A percentile compares a stretch with the other conserved stretches of the same genome.
Conservation (phyloP, 2,888 invertebrate genomes). For the Endomychus coccineus region DNA sequence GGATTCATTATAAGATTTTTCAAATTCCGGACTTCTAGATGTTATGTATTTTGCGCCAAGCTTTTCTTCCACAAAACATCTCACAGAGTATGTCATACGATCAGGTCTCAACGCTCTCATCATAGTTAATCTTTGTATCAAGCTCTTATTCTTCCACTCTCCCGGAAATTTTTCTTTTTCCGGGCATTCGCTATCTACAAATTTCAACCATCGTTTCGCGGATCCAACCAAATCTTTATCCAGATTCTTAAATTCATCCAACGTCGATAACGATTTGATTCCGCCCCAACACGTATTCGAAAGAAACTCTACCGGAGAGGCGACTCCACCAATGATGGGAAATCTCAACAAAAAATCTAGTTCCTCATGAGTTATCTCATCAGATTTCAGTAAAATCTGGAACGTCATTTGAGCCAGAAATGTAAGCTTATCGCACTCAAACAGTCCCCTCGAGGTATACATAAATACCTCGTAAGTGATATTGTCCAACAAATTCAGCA, state of each 20-base stretch:
- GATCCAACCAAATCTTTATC: slow-evolving; percentile 90
- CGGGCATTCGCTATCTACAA: slow-evolving; percentile 85
- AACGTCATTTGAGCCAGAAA: slow-evolving; percentile 78
- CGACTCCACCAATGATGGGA: slow-evolving; percentile 66
- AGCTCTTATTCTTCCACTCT: slow-evolving; percentile 88
- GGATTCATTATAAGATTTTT: slow-evolving; percentile 79
- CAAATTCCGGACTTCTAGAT: slow-evolving; percentile 70
- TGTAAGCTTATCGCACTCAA: slow-evolving; percentile 86
- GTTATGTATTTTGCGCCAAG: slow-evolving; percentile 77
- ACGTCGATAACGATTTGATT: slow-evolving; percentile 64
- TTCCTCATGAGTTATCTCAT: slow-evolving; percentile 67
- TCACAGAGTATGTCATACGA: slow-evolving; percentile 89
- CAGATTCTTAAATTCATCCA: slow-evolving; percentile 74
- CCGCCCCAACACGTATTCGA: slow-evolving; percentile 78
- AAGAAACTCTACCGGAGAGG: slow-evolving; percentile 77
- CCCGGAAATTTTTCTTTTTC: slow-evolving; percentile 92
- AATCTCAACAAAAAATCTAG: slow-evolving; percentile 83
- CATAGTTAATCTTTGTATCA: slow-evolving; percentile 82
- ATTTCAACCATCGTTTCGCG: slow-evolving; percentile 87
- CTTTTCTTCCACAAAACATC: slow-evolving; percentile 82
- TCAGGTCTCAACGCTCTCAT: slow-evolving; percentile 87
- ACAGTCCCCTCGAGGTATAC: slow-evolving; percentile 84
- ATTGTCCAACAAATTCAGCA: slow-evolving; percentile 72
- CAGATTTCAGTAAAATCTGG: slow-evolving; percentile 54
- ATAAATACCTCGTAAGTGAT: slow-evolving; percentile 81